Conservation (phyloP, 2,113 vertebrate genomes). For the Oncorhynchus masou region DNA sequence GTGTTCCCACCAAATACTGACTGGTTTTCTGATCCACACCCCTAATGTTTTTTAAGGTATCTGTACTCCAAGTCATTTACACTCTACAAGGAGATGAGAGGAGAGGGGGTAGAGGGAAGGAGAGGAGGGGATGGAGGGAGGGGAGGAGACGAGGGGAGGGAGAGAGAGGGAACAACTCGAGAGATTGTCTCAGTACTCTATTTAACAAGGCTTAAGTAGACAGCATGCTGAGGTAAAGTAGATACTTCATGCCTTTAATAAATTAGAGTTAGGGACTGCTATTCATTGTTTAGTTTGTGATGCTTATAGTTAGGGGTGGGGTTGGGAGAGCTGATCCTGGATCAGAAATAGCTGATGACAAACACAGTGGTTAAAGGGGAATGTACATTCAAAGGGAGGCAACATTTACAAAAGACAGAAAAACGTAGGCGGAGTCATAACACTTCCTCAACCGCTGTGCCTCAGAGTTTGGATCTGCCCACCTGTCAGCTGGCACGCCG, state of each 20-base stretch:
- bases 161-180: not conserved
- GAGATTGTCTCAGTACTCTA: too few species aligned
- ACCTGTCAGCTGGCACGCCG: not conserved
- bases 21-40: too few species aligned
- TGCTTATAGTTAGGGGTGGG: not conserved
- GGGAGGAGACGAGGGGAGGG: not conserved
- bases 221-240: too few species aligned
- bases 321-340: not conserved
- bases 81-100: not conserved
- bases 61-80: slow-evolving; percentile 47
- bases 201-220: not conserved
- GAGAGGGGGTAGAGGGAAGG: not conserved
- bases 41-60: too few species aligned
- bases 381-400: not conserved
- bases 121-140: not conserved
- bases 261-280: not conserved
- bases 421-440: not conserved
- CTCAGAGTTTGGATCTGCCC: not conserved
- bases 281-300: not conserved
- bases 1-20: too few species aligned
- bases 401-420: not conserved
- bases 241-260: too few species aligned
- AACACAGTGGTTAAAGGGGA: not conserved
- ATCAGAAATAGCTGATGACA: not conserved
- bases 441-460: not conserved